Evolutionary conservation across 1,140 invertebrate species (phyloP).

Genomic region (Steinernema feltiae): DNA sequence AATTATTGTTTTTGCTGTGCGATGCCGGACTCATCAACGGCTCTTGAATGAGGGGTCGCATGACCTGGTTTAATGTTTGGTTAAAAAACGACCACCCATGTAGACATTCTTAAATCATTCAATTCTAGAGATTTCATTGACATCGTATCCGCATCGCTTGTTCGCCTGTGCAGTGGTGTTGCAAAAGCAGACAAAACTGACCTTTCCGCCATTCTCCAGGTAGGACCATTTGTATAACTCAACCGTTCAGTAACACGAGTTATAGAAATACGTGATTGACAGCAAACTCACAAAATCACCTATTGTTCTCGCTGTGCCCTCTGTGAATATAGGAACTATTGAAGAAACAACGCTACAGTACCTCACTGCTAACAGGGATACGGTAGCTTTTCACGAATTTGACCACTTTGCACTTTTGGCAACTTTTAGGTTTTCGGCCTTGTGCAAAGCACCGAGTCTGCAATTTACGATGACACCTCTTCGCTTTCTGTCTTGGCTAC

Average conservation of each 20-base stretch:
- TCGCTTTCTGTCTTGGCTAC: not conserved
- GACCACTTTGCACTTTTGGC: too few species aligned
- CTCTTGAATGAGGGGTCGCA: too few species aligned
- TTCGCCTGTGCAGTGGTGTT: too few species aligned
- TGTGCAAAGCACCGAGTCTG: not conserved
- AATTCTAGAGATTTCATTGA: too few species aligned
- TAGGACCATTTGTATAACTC: not conserved
- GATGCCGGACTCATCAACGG: too few species aligned
- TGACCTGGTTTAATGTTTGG: too few species aligned
- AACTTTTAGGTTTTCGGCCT: not conserved
- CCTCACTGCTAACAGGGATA: not conserved
- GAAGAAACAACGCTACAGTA: not conserved
- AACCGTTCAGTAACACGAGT: not conserved
- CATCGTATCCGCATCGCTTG: too few species aligned
- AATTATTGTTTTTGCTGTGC: too few species aligned
- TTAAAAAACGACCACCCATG: too few species aligned
- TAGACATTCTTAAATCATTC: too few species aligned
- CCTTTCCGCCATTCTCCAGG: not conserved
- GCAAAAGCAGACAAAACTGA: not conserved
- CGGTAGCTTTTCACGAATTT: too few species aligned
- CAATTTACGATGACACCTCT: not conserved
- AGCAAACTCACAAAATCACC: not conserved
- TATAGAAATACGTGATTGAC: not conserved
- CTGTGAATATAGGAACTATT: not conserved
- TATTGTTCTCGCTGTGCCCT: not conserved